phyloP scores from a whole-genome alignment of 2,888 invertebrate species.

The Thyatira batis region DNA sequence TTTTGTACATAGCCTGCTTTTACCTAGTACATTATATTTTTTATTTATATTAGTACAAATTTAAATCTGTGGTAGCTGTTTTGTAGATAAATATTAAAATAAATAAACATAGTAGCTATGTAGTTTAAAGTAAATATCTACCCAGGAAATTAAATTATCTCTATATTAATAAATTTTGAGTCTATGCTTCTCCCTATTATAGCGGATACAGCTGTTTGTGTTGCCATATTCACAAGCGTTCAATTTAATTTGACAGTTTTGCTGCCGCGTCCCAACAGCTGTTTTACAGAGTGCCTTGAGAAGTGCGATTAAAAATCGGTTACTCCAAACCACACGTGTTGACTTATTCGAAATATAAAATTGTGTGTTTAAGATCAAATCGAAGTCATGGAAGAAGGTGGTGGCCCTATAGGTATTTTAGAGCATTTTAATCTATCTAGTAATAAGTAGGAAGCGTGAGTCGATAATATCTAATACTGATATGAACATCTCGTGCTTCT shows the following conservation, averaged over 20 bases:
- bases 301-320: conserved; percentile 54
- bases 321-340: conserved; percentile 69
- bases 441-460: conserved; percentile 30
- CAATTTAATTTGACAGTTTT: conserved; percentile 69
- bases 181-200: too few species aligned
- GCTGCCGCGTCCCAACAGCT: conserved; percentile 72
- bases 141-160: too few species aligned
- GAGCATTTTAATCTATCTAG: conserved; percentile 13
- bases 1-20: too few species aligned
- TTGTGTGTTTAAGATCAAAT: conserved; percentile 25
- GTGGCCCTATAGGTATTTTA: conserved; percentile 56
- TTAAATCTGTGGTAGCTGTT: too few species aligned
- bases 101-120: too few species aligned
- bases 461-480: conserved; percentile 14
- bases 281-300: conserved; percentile 60
- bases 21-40: too few species aligned
- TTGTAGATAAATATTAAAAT: too few species aligned
- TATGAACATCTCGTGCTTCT: background rate
- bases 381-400: conserved; percentile 63
- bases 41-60: too few species aligned
- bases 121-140: too few species aligned
- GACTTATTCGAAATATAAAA: conserved; percentile 29
- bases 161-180: too few species aligned
- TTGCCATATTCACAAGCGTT: conserved; percentile 52
- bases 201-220: conserved; percentile 45